Evolutionary conservation across 2,888 invertebrate genomes (phyloP).

Genomic region (Cephus sareptanus): DNA sequence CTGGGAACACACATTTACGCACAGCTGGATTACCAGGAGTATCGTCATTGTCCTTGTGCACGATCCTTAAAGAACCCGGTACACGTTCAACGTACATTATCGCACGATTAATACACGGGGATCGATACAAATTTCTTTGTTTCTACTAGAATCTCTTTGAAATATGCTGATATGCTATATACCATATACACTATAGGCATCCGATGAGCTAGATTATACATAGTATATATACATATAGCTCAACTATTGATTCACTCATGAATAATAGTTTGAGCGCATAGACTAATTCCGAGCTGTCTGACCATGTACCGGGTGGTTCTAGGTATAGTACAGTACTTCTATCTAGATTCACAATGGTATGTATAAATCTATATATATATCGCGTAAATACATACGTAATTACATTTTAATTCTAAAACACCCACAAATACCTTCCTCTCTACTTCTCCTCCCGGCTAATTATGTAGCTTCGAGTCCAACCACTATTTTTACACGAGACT

Average conservation of each 20-base stretch:
- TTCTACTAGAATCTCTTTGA: background rate
- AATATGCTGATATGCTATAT: background rate
- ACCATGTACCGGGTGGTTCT: constrained; percentile 30
- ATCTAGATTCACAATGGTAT: background rate
- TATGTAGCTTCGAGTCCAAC: background rate
- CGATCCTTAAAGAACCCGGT: constrained; percentile 9
- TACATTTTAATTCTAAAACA: background rate
- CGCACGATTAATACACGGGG: background rate
- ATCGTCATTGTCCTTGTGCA: background rate
- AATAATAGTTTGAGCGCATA: constrained; percentile 22
- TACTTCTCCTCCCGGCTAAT: background rate
- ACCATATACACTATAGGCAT: background rate
- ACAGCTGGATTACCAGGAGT: constrained; percentile 3
- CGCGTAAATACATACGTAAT: background rate
- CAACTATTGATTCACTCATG: constrained; percentile 29
- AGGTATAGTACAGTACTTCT: background rate
- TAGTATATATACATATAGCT: background rate
- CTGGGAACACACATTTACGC: constrained; percentile 46
- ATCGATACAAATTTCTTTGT: background rate
- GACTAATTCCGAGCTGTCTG: constrained; percentile 18
- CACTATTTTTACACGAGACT: background rate
- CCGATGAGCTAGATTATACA: background rate
- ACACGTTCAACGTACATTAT: constrained; percentile 4
- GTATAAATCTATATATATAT: background rate
- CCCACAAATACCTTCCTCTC: background rate